phyloP scores from a whole-genome alignment of 2,113 vertebrate species.

The Hippotragus niger region DNA sequence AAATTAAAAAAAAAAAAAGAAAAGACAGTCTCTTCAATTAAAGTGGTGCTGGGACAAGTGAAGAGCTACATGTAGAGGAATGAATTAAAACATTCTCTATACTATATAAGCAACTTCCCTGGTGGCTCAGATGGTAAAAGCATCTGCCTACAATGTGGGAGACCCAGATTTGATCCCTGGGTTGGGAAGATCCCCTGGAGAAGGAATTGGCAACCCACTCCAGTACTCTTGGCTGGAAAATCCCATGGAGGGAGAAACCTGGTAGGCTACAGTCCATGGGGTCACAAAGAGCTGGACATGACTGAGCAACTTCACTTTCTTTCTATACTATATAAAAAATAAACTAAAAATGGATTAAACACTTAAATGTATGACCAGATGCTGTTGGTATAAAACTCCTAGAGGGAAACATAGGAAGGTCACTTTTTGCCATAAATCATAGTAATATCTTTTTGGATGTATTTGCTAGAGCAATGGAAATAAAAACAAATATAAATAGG shows the following conservation, averaged over 20 bases:
- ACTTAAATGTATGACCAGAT: too few relatives aligned
- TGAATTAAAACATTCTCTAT: not conserved
- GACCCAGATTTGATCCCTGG: not conserved
- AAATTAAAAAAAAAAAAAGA: too few relatives aligned
- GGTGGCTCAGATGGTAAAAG: not conserved
- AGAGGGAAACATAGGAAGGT: not conserved
- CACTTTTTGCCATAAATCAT: not conserved
- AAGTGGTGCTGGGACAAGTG: not conserved
- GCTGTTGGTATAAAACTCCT: not conserved
- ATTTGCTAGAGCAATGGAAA: not conserved
- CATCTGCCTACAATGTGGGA: not conserved
- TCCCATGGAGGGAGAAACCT: not conserved
- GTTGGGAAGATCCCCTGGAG: not conserved
- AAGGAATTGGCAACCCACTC: not conserved
- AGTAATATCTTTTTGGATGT: not conserved
- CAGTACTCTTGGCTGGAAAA: not conserved
- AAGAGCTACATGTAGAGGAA: not conserved
- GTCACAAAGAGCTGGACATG: not conserved
- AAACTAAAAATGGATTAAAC: too few relatives aligned
- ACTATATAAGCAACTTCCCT: not conserved
- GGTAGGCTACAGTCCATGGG: not conserved
- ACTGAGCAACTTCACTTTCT: too few relatives aligned
- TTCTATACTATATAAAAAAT: too few relatives aligned
- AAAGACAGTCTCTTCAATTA: not conserved
- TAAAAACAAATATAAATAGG: not conserved